Evolutionary conservation across 2,113 vertebrate species (phyloP), one percentile per base, ranked within the genome.

Genomic region (Benitochromis conjunctus): DNA sequence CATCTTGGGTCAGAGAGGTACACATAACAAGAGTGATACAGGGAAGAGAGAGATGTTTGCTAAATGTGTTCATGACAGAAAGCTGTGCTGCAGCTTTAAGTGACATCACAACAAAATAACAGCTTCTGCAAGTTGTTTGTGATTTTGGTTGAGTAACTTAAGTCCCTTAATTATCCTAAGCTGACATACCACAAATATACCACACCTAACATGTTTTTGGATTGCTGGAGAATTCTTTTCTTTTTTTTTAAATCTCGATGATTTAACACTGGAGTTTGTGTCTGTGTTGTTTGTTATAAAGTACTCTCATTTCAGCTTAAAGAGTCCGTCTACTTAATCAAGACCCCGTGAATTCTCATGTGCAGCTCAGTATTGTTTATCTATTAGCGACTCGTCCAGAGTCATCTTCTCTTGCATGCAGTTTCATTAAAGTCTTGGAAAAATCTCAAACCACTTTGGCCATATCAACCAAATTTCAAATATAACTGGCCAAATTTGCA

Each of bases 91-190:
- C 66, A 81, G 77, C 55, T 81, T 81, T 51, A 12, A 12, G 41
- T 86, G 80, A 78, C 85, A 86, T 78, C 84, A 84, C 34, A 48
- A 69, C 57, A 83, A 71, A 87, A 29, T 48, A 91, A 80, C 77
- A 89, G 80, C 87, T 90, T 85, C 81, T 90, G 82, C 69, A 79
- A 88, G 64, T 89, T 86, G 88, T 89, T 89, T 87, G 62, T 78
- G 16, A 89, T 66, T 85, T 58, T 16, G 36, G 19, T 82, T 54
- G 64, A 81, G 58, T 77, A 83, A 84, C 55, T 69, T 38, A 82
- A 85, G 19, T 21, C 36, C 19, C n/a, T 19, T 82, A 84, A 92
- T 91, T 90, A 82, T 81, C 76, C 18, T 64, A 54, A 88, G 41
- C 36, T 54, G 29, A 88, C 91, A 91, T 86, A 83, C 82, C 89